Conservation (phyloP, 2,888 invertebrate species). For the Thelaira solivaga region DNA sequence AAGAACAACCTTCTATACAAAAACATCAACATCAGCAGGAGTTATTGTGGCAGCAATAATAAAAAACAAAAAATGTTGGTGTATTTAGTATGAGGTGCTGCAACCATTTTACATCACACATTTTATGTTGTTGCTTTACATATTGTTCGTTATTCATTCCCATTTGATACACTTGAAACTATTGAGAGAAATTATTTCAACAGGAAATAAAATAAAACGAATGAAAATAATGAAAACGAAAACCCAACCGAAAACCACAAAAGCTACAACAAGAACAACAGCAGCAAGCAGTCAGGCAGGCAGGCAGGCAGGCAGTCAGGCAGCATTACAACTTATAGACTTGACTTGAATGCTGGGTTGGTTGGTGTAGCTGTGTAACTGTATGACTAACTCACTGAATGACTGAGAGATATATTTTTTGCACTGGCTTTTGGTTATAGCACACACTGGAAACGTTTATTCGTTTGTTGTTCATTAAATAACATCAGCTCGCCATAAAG, state of each 20-base stretch:
- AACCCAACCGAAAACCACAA: constrained; percentile 48
- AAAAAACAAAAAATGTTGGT: constrained; percentile 24
- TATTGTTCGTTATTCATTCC: neutral
- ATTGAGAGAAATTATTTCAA: constrained; percentile 42
- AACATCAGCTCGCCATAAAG: constrained; percentile 51
- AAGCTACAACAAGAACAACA: constrained; percentile 31
- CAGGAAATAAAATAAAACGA: constrained; percentile 41
- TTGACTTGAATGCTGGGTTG: constrained; percentile 12
- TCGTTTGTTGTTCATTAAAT: constrained; percentile 44
- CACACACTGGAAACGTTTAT: constrained; percentile 1
- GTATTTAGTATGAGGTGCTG: constrained; percentile 50
- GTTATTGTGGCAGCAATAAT: neutral
- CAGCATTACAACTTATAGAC: constrained; percentile 37
- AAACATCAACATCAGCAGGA: neutral
- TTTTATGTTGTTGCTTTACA: constrained; percentile 16
- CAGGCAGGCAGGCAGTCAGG: neutral
- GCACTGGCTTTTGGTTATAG: constrained; percentile 11
- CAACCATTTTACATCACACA: constrained; percentile 44
- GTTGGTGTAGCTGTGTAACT: neutral
- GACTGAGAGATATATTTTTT: neutral
- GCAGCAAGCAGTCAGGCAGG: neutral
- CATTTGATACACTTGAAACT: constrained; percentile 27
- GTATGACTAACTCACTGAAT: neutral
- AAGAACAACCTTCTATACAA: constrained; percentile 6
- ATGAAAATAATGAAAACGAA: constrained; percentile 45